These are phyloP conservation scores for Propithecus perrieri DNA, from an alignment of 2,797 vertebrate species.

Conservation along the genomic window DNA sequence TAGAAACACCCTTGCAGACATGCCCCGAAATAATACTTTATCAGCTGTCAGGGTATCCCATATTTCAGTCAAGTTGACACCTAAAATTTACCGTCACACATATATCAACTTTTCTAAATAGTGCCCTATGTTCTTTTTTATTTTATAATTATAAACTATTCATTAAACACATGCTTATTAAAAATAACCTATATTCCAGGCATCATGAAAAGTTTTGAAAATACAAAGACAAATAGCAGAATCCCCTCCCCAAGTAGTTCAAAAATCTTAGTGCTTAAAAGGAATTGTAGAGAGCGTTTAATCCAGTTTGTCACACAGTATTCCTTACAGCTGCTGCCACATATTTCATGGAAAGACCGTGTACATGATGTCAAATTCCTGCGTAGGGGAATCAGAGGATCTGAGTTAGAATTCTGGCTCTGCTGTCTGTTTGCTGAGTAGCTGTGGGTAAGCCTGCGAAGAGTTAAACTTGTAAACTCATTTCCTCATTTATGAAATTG, in stretches of 20 bases:
- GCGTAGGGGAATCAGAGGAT: not conserved
- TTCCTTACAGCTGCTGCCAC: not conserved
- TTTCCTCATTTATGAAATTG: conserved; percentile 20
- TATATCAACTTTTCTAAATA: not conserved
- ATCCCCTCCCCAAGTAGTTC: not conserved
- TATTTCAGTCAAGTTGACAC: not conserved
- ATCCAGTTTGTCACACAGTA: not conserved
- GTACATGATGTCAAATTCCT: not conserved
- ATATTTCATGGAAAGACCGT: not conserved
- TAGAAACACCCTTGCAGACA: not conserved
- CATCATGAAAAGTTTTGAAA: not conserved
- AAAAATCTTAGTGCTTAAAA: not conserved
- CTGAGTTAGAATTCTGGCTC: not conserved
- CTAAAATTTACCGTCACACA: not conserved
- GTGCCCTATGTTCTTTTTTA: not conserved
- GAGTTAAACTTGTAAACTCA: not conserved
- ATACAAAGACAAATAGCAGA: not conserved
- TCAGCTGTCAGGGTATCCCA: not conserved
- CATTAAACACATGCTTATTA: not conserved
- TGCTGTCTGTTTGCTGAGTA: not conserved
- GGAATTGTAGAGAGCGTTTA: not conserved
- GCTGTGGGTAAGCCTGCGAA: not conserved
- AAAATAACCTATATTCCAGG: not conserved
- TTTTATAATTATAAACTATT: not conserved
- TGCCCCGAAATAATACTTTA: not conserved